Evolutionary conservation across 1,140 invertebrate species (phyloP).

Genomic region (Drosophila murphyi): DNA sequence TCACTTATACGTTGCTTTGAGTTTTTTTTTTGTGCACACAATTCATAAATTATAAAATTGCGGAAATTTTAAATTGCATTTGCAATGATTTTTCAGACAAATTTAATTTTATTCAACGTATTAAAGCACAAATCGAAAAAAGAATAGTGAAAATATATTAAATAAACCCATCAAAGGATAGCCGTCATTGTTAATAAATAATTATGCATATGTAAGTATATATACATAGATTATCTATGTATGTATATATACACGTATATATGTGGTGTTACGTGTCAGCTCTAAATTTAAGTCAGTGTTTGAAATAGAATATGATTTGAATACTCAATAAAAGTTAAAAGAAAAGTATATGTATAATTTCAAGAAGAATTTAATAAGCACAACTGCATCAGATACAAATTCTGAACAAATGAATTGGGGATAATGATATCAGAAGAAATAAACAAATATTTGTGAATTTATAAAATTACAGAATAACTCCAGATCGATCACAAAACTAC

Average conservation of each 20-base stretch:
- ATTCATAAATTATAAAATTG: conserved; percentile 63
- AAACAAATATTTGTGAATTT: background rate
- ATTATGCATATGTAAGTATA: conserved; percentile 30
- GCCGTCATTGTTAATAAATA: conserved; percentile 68
- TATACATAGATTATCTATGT: conserved; percentile 12
- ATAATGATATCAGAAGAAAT: background rate
- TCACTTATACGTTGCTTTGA: background rate
- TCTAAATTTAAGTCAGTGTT: background rate
- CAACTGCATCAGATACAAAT: no score
- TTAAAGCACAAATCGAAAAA: conserved; percentile 3
- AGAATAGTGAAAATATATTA: conserved; percentile 19
- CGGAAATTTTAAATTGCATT: conserved; percentile 63
- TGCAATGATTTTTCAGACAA: conserved; percentile 51
- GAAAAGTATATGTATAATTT: no score
- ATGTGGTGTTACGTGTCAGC: background rate
- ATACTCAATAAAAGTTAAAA: background rate
- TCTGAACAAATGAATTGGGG: no score
- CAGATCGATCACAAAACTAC: no score
- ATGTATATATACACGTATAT: background rate
- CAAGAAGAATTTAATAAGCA: no score
- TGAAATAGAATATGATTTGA: conserved; percentile 8
- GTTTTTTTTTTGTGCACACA: conserved; percentile 47
- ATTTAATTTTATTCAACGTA: conserved; percentile 10
- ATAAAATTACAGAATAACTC: no score
- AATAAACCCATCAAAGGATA: conserved; percentile 64